Percentiles rank a stretch among this genome's conserved stretches.
Evolutionary conservation across 2,888 invertebrate genomes (phyloP).

Genomic region (Yponomeuta cagnagella): DNA sequence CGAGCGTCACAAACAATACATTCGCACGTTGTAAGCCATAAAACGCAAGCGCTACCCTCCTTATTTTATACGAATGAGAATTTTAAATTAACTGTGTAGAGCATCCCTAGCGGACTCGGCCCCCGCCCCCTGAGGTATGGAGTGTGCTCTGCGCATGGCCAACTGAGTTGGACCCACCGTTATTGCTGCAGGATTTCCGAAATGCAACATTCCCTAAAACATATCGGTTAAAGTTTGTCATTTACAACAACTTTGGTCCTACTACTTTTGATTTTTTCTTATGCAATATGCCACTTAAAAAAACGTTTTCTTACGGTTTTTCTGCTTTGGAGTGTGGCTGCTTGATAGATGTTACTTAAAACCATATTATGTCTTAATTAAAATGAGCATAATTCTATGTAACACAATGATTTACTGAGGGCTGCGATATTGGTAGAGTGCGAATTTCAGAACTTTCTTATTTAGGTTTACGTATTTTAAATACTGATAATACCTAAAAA

Average conservation of each 20-base stretch:
- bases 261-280: not conserved
- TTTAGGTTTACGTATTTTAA: too few species aligned
- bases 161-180: conserved; percentile 9
- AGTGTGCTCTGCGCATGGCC: conserved; percentile 34
- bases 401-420: too few species aligned
- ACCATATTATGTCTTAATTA: too few species aligned
- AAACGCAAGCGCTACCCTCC: conserved; percentile 73
- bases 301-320: not conserved
- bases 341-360: not conserved
- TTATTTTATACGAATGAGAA: conserved; percentile 74
- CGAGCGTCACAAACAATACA: conserved; percentile 62
- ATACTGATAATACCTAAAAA: too few species aligned
- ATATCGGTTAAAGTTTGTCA: not conserved
- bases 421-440: too few species aligned
- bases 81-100: conserved; percentile 75
- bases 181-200: not conserved
- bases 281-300: not conserved
- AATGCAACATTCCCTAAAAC: not conserved
- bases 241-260: not conserved
- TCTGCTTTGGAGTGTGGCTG: not conserved
- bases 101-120: conserved; percentile 52
- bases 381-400: too few species aligned
- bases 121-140: conserved; percentile 37
- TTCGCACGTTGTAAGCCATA: conserved; percentile 71
- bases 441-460: too few species aligned